Evolutionary conservation across 2,113 vertebrate species (phyloP).

Genomic region (Polyodon spathula): DNA sequence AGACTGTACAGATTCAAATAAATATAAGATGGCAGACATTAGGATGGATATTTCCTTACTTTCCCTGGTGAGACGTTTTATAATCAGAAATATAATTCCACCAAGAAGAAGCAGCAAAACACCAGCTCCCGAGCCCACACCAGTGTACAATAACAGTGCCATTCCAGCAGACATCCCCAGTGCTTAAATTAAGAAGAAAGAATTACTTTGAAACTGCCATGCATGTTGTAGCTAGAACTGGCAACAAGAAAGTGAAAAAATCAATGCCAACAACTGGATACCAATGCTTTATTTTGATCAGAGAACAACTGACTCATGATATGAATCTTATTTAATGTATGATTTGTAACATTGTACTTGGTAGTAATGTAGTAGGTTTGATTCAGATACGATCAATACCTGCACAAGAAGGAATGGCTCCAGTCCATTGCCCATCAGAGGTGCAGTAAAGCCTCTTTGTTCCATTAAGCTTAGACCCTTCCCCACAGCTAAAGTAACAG

Average conservation of each 20-base stretch:
- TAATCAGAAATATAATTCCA: constrained; percentile 32
- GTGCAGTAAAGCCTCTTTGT: constrained; percentile 32
- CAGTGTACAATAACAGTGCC: constrained; percentile 36
- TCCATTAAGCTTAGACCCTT: constrained; percentile 45
- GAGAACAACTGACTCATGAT: no score
- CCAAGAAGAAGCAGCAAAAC: constrained; percentile 26
- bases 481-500: constrained; percentile 49
- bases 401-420: constrained; percentile 40
- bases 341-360: no score
- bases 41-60: constrained; percentile 18
- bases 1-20: no score
- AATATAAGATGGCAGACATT: no score
- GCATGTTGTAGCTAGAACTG: neutral
- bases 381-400: constrained; percentile 24
- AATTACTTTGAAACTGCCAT: neutral
- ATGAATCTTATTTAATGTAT: no score
- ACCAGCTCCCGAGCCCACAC: constrained; percentile 22
- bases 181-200: constrained; percentile 19
- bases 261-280: neutral
- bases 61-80: constrained; percentile 22
- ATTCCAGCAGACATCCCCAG: constrained; percentile 14
- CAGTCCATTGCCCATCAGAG: constrained; percentile 45
- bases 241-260: neutral
- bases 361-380: no score
- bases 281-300: no score